Base-by-base conservation (phyloP, 1,140 invertebrate species). In the Drosophila arawakana region DNA sequence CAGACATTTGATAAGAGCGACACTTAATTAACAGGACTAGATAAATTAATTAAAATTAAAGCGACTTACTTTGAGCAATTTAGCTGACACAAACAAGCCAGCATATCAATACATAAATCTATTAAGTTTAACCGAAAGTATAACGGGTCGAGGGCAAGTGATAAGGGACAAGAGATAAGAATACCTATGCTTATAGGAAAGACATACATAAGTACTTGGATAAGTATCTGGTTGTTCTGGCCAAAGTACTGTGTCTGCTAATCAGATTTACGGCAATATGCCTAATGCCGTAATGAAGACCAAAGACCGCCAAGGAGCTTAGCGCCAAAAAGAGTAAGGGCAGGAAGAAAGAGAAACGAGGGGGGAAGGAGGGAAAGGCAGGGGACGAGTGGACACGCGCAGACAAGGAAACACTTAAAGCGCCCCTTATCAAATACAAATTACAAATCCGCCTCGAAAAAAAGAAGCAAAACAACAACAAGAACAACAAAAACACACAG, bases 401-500 rank as follows among this genome's bases (percentile, higher is more conserved):
- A 66, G 52, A 59, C 62, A 62, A 68, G 71, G 77, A 80, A 80
- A 71, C 67, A 80, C 67, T 83, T 84, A 68, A 80, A 66, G 67
- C 69, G 60, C 58, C 62, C 65, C 77, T 82, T 82, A 85, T 85
- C 82, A 85, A 85, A 85, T 79, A 78, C 79, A 69, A 85, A 88
- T 85, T 85, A 88, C 82, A 88, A 85, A 88, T 85, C 83, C 79
- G 52, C 61, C 46, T 15, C 69, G 9, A 76, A 67, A 68, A 43
- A 57, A 59, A 37, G 35, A 60, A 30, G 25, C 25, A 30, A 30
- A 30, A 30, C 25, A 30, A 30, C 25, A 30, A n/a, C n/a, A n/a
- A 30, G 21, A 43, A 25, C 18, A 18, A 21, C 1, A 2, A 35
- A 65, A 58, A 46, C 30, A 25, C 41, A 49, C 50, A 55, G 25